These are phyloP conservation scores for Bombus soroeensis DNA, from an alignment of 1,140 invertebrate species.

Conservation along the genomic window DNA sequence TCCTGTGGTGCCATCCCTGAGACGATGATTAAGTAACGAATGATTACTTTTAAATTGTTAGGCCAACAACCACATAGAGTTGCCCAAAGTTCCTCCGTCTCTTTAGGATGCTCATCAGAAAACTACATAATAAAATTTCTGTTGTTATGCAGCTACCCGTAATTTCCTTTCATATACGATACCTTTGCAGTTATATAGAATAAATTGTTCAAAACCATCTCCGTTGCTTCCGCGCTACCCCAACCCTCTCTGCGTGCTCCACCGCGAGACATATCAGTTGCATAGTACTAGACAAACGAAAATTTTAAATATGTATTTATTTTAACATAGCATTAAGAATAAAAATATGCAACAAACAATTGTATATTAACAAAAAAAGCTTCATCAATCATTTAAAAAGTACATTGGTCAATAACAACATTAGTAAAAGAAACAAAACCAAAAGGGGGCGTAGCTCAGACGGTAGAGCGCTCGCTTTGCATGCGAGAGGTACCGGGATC, in stretches of 20 bases:
- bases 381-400: not conserved
- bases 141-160: not conserved
- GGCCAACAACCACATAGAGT: constrained; percentile 97
- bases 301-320: not conserved
- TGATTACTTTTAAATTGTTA: constrained; percentile 98
- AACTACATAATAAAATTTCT: constrained; percentile 85
- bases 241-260: constrained; percentile 93
- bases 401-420: fast-evolving
- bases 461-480: constrained; percentile 93
- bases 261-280: constrained; percentile 86
- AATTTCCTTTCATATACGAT: constrained; percentile 44
- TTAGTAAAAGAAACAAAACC: no score
- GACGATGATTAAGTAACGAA: constrained; percentile 98
- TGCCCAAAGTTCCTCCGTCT: constrained; percentile 97
- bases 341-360: not conserved
- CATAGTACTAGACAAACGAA: constrained; percentile 86
- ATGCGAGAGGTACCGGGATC: constrained; percentile 94
- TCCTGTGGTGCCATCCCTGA: constrained; percentile 97
- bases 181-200: constrained; percentile 99
- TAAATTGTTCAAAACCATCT: constrained; percentile 99
- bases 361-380: not conserved
- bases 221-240: constrained; percentile 99
- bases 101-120: constrained; percentile 96
- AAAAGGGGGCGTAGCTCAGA: constrained; percentile 87
- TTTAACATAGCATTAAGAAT: not conserved